phyloP scores from a whole-genome alignment of 2,888 invertebrate species.

The Galeopsomyia nigrocyanea region DNA sequence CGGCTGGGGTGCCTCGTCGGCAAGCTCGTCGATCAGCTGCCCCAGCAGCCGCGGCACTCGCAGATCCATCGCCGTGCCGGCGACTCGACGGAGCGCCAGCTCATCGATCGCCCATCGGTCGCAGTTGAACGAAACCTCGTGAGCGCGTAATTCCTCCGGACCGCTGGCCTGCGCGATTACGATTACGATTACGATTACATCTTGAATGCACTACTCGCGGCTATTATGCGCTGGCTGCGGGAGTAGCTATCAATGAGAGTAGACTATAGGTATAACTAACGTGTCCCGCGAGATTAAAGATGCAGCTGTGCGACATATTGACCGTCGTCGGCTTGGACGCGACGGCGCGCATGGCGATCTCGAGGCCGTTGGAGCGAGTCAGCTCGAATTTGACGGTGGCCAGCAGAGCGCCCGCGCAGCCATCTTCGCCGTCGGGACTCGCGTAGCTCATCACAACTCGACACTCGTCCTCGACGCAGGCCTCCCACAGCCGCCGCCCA shows the following conservation, averaged over 20 bases:
- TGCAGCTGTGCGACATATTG: slow-evolving; percentile 74
- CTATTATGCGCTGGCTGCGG: no score
- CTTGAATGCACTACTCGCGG: no score
- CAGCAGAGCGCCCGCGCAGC: slow-evolving; percentile 73
- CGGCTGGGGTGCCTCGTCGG: no score
- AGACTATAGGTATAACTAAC: no score
- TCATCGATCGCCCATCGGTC: slow-evolving; percentile 81
- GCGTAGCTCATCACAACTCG: slow-evolving; percentile 68
- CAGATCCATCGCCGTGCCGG: slow-evolving; percentile 82
- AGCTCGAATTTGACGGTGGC: slow-evolving; percentile 71
- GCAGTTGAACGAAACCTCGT: slow-evolving; percentile 81
- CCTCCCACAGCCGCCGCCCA: slow-evolving; percentile 69
- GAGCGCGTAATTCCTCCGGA: slow-evolving; percentile 75
- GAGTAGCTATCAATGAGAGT: no score
- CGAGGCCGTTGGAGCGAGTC: slow-evolving; percentile 70
- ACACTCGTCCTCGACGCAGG: slow-evolving; percentile 65
- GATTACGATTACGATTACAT: no score
- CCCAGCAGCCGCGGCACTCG: slow-evolving; percentile 76
- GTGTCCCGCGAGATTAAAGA: slow-evolving; percentile 76
- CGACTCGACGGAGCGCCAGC: slow-evolving; percentile 80
- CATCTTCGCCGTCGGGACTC: slow-evolving; percentile 73
- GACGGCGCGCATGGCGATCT: slow-evolving; percentile 71
- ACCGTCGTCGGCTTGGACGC: slow-evolving; percentile 73
- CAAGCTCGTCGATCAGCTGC: slow-evolving; percentile 72
- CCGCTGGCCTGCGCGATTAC: slow-evolving; percentile 78